These are phyloP conservation scores for Eubucco bourcierii DNA, from an alignment of 2,113 vertebrate genomes.

Conservation along the genomic window DNA sequence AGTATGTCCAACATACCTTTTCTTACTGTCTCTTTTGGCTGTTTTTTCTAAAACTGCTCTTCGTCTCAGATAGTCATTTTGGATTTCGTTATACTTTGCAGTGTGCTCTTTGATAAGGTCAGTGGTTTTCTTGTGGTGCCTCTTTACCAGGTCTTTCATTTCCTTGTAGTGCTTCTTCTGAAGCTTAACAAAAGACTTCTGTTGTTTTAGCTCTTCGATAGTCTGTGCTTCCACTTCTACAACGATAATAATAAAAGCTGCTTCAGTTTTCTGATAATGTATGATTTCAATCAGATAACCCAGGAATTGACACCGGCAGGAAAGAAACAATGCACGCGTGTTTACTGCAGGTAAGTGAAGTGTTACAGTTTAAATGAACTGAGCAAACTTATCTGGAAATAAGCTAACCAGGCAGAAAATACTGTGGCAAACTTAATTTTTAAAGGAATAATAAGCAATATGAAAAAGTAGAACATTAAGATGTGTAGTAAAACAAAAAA, in stretches of 20 bases:
- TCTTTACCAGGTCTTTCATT: conserved; percentile 95
- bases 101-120: conserved; percentile 97
- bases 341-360: background rate
- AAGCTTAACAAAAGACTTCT: conserved; percentile 92
- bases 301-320: background rate
- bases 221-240: conserved; percentile 92
- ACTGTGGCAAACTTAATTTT: background rate
- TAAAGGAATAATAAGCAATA: background rate
- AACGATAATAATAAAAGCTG: background rate
- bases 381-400: background rate
- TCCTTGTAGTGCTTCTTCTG: conserved; percentile 98
- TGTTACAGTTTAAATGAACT: background rate
- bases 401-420: background rate
- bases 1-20: conserved; percentile 80
- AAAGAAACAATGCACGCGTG: background rate
- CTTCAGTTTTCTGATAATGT: background rate
- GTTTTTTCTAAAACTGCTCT: conserved; percentile 86
- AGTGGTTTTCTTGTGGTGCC: conserved; percentile 93
- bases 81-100: conserved; percentile 87
- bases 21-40: conserved; percentile 92
- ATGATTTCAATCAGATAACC: background rate
- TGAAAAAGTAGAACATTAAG: background rate
- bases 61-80: conserved; percentile 87
- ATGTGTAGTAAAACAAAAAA: background rate
- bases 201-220: conserved; percentile 93